A percentile compares a stretch with the other conserved stretches of the same genome.
phyloP scores from a whole-genome alignment of 64 coral and sea anemone genomes.

The Catalaphyllia jardinei region DNA sequence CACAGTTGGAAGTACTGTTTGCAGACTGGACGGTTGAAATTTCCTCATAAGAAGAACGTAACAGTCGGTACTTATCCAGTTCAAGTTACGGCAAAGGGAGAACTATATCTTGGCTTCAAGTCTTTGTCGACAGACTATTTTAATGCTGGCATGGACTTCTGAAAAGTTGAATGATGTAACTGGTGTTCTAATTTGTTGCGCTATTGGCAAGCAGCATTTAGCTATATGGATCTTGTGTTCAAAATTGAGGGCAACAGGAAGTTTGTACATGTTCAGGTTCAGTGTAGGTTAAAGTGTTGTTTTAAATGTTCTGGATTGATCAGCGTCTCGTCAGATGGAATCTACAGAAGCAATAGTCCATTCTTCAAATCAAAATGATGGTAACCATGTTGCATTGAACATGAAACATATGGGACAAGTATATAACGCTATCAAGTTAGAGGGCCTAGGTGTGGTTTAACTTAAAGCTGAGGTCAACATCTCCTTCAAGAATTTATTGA shows the following conservation, averaged over 20 bases:
- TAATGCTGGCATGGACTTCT: slow-evolving; percentile 73
- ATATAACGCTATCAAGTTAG: too few relatives aligned
- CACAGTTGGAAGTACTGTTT: slow-evolving; percentile 75
- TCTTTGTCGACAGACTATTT: slow-evolving; percentile 65
- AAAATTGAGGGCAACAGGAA: too few relatives aligned
- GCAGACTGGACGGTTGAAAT: slow-evolving; percentile 61
- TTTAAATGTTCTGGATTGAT: background rate
- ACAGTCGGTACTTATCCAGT: slow-evolving; percentile 73
- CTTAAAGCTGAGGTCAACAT: background rate
- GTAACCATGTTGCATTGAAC: too few relatives aligned
- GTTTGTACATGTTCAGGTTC: background rate
- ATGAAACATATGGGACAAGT: too few relatives aligned
- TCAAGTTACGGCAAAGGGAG: slow-evolving; percentile 47
- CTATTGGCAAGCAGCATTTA: background rate
- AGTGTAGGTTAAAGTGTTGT: background rate
- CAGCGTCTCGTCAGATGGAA: too few relatives aligned
- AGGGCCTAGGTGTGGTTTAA: too few relatives aligned
- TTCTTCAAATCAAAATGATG: too few relatives aligned
- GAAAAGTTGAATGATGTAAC: background rate
- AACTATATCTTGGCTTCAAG: slow-evolving; percentile 65
- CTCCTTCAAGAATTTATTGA: too few relatives aligned
- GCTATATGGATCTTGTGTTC: too few relatives aligned
- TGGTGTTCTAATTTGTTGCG: too few relatives aligned
- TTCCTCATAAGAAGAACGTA: slow-evolving; percentile 11
- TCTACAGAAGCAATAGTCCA: too few relatives aligned